phyloP scores from a whole-genome alignment of 2,797 vertebrate species.

The Gallinago stenura region DNA sequence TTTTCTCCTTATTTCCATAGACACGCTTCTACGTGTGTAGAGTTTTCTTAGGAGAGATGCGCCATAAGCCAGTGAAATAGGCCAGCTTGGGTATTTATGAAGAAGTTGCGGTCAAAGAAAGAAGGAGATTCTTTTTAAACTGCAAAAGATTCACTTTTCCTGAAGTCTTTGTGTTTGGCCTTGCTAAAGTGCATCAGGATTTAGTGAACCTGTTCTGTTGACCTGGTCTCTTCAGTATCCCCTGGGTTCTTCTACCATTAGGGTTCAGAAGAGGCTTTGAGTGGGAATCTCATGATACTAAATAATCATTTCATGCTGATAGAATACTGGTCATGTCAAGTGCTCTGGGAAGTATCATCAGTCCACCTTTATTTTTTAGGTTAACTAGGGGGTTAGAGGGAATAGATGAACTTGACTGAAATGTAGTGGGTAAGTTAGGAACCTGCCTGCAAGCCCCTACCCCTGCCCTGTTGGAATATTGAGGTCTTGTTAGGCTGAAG shows the following conservation, averaged over 20 bases:
- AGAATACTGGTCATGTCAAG: neutral
- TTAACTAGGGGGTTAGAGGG: neutral
- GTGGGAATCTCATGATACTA: neutral
- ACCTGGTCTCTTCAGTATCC: neutral
- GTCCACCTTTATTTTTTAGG: neutral
- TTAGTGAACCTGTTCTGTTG: neutral
- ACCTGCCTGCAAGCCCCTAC: neutral
- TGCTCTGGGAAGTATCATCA: neutral
- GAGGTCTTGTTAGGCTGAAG: neutral
- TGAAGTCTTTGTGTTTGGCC: neutral
- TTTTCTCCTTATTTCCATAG: neutral
- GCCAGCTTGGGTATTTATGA: neutral
- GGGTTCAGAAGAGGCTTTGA: neutral
- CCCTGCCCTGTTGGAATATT: neutral
- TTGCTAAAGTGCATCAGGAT: neutral
- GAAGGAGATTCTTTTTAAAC: neutral
- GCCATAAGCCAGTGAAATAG: neutral
- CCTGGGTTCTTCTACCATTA: neutral
- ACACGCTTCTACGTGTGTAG: neutral
- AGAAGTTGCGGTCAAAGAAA: neutral
- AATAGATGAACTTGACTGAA: neutral
- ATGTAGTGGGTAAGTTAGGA: neutral
- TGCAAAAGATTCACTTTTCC: neutral
- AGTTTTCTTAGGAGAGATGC: neutral
- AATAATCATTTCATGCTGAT: neutral